Evolutionary conservation across 2,113 vertebrate genomes (phyloP), one percentile per base, ranked within the genome.

Genomic region (Pelusios castaneus): DNA sequence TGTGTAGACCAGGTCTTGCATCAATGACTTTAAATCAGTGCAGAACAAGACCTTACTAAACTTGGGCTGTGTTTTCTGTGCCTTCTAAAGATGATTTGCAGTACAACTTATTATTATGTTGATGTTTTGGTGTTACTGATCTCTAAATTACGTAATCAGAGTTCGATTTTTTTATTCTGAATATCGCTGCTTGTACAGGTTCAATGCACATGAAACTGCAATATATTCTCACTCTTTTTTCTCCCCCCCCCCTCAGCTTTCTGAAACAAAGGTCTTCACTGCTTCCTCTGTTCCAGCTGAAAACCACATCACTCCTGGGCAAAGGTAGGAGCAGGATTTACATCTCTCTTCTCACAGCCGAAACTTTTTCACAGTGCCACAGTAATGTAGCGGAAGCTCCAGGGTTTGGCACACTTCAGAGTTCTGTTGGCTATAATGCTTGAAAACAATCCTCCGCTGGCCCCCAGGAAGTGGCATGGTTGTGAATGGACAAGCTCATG

Each of bases 221-320:
- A 88, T 45, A 56, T 58, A 11, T 12, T 6, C 25, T 3, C 5
- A 6, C 34, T 49, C 70, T 82, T 80, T 73, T 81, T 75, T 49
- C 19, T 31, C 38, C 25, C 14, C 60, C 95, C 47, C 70, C 58
- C 83, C 93, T 85, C 96, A 99, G 99, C 98, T 99, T 97, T 99
- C 99, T 93, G 99, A 99, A 98, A 99, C 99, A 82, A 99, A 99
- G 97, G 99, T 99, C 67, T 99, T 99, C 92, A 99, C 99, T 80
- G 98, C 99, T 79, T 99, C 99, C 25, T 98, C 98, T 97, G 98
- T 98, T 95, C 97, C 97, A 95, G 82, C 98, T 94, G 99, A 99
- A 94, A 99, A 98, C 94, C 98, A 98, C n/a, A 92, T 98, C 92
- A 96, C 98, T 86, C 86, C 98, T 94, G 98, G 98, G 84, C 98